Conservation (phyloP, 2,888 invertebrate genomes). For the Troides helena region DNA sequence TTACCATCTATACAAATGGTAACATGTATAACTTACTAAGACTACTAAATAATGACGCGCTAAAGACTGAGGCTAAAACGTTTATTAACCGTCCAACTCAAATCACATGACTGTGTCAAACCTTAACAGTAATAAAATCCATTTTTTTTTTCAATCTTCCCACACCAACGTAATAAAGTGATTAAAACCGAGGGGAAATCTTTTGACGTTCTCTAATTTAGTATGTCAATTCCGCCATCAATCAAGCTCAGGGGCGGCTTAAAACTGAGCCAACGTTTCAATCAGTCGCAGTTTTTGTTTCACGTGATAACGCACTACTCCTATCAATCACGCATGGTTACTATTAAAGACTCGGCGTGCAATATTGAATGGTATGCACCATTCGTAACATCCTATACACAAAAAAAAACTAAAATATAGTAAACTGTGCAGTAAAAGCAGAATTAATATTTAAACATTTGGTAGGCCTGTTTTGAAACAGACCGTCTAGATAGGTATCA, state of each 20-base stretch:
- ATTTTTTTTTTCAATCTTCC: neutral
- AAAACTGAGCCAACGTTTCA: conserved; percentile 36
- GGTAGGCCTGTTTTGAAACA: no score
- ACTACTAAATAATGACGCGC: neutral
- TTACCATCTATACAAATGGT: no score
- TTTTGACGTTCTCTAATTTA: conserved; percentile 47
- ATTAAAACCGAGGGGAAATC: conserved; percentile 37
- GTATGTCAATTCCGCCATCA: conserved; percentile 50
- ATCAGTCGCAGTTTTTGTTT: conserved; percentile 33
- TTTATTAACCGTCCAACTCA: neutral
- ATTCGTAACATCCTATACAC: neutral
- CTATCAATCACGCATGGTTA: conserved; percentile 29
- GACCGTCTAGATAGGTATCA: no score
- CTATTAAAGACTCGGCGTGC: conserved; percentile 1
- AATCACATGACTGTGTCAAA: neutral
- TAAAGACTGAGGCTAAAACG: neutral
- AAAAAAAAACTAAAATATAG: no score
- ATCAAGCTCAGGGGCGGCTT: conserved; percentile 47
- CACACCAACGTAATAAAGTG: conserved; percentile 25
- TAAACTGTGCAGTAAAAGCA: no score
- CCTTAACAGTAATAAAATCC: neutral
- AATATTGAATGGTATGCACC: conserved; percentile 3
- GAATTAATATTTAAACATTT: no score
- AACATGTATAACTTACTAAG: neutral
- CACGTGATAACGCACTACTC: conserved; percentile 27